These are phyloP conservation scores for Emydocephalus ijimae DNA, from an alignment of 2,113 vertebrate genomes.

Conservation along the genomic window DNA sequence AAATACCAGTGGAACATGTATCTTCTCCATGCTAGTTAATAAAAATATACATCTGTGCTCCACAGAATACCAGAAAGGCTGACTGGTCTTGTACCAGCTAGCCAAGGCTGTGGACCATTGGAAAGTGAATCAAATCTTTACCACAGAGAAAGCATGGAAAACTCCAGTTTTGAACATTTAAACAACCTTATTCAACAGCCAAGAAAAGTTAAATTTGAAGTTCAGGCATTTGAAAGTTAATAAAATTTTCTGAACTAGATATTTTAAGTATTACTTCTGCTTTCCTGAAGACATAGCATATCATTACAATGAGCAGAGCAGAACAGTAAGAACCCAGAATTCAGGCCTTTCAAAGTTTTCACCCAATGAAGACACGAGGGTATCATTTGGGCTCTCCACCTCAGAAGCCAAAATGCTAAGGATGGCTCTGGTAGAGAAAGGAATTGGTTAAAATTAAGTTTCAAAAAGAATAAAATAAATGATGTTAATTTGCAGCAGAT, in stretches of 20 bases:
- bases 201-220: not conserved
- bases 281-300: not conserved
- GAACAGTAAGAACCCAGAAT: not conserved
- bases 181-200: not conserved
- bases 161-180: not conserved
- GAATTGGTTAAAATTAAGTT: conserved; percentile 58
- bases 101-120: not conserved
- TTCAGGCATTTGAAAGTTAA: not conserved
- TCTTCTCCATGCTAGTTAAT: not conserved
- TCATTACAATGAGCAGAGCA: not conserved
- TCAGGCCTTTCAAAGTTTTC: not conserved
- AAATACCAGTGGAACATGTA: not conserved
- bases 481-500: conserved; percentile 59
- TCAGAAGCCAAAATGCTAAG: not conserved
- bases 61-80: not conserved
- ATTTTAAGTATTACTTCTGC: not conserved
- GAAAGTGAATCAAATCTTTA: not conserved
- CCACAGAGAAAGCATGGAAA: too few relatives aligned
- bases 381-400: not conserved
- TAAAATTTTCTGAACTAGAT: not conserved
- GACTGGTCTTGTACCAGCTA: not conserved
- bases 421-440: conserved; percentile 35
- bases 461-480: conserved; percentile 56
- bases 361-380: not conserved
- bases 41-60: not conserved